Evolutionary conservation across 2,797 vertebrate species (phyloP), one percentile per base, ranked within the genome.

Genomic region (Nyctalus aviator): DNA sequence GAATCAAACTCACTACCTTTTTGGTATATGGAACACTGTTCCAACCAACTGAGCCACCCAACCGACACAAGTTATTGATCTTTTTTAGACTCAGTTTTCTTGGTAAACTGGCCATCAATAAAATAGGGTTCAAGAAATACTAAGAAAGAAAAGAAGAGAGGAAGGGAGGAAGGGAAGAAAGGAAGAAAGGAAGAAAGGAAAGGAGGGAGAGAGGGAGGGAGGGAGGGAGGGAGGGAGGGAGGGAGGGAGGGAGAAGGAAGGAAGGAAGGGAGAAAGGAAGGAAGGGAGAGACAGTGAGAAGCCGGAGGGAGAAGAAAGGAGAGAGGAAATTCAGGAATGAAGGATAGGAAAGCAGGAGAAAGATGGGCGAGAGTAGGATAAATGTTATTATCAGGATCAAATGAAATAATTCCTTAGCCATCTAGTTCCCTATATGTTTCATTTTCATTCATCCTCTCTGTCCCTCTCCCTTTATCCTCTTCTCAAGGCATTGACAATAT

Each of bases 21-120:
- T 66, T 32, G n/a, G n/a, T 66, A 7, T 66, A 66, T 32, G 7
- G 15, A 15, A 66, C 30, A 32, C 15, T 18, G 62, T n/a, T 32
- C 14, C 62, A 32, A 32, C 3, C 30, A 66, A 18, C 7, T n/a
- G 30, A 32, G n/a, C 15, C 8, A 18, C n/a, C 62, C 8, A 17
- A n/a, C 30, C 1, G 3, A n/a, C 15, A 30, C 18, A 86, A 68
- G 17, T 75, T 59, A 59, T 2, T 79, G n/a, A 72, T 3, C 17
- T 86, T 89, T 89, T 92, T 53, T 21, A 86, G 62, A 53, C 18
- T 96, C 12, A 57, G 25, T 84, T 95, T 93, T 53, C 32, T 68
- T 57, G 50, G 41, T 21, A 87, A 73, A 82, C 66, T 66, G 20
- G 8, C 9, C 30, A 76, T 81, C 81, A 86, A 84, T 86, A 75